phyloP scores from a whole-genome alignment of 2,797 vertebrate genomes.

The Falco columbarius region DNA sequence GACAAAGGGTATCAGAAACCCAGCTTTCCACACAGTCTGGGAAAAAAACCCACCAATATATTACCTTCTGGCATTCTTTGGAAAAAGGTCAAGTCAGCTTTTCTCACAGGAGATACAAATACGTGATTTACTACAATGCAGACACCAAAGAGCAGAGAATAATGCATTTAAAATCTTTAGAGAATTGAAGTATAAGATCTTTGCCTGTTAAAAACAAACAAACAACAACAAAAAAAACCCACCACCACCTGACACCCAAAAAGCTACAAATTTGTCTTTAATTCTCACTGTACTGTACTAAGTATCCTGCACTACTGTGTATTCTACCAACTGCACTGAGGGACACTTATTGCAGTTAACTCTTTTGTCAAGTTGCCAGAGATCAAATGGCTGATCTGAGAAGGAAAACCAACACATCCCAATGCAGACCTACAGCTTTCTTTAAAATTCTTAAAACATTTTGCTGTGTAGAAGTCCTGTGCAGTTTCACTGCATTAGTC shows the following conservation, averaged over 20 bases:
- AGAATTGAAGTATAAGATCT: not conserved
- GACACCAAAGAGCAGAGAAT: not conserved
- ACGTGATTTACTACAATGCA: not conserved
- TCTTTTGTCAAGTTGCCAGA: not conserved
- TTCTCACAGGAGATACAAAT: not conserved
- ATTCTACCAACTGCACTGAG: not conserved
- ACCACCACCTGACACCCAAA: not conserved
- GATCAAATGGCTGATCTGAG: not conserved
- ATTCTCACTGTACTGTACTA: not conserved
- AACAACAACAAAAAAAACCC: not conserved
- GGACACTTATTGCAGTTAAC: not conserved
- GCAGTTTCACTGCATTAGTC: not conserved
- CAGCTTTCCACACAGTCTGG: not conserved
- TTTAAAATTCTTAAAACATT: not conserved
- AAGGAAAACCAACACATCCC: not conserved
- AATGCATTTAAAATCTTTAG: not conserved
- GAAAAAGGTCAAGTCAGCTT: conserved; percentile 3
- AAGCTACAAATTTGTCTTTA: not conserved
- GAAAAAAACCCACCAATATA: not conserved
- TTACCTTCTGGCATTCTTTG: not conserved
- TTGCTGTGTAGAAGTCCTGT: not conserved
- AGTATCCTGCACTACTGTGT: not conserved
- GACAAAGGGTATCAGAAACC: not conserved
- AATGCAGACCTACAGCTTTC: not conserved
- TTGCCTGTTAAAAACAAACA: not conserved